Evolutionary conservation across 2,888 invertebrate species (phyloP).

Genomic region (Cyclophora punctaria): DNA sequence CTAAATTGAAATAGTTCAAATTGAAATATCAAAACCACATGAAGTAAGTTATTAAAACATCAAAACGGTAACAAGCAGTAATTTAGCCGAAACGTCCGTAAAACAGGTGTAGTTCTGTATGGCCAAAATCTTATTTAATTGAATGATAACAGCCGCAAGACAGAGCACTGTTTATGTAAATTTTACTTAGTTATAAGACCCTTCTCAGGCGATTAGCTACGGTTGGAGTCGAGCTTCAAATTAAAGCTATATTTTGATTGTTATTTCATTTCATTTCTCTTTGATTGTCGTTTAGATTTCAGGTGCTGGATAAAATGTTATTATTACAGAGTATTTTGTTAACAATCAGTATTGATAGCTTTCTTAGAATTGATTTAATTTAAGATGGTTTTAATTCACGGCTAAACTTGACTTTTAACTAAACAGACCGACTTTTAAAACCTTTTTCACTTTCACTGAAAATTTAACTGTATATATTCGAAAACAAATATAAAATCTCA

Average conservation of each 20-base stretch:
- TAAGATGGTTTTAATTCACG: too few relatives aligned
- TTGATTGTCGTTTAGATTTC: slow-evolving; percentile 16
- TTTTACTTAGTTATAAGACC: slow-evolving; percentile 61
- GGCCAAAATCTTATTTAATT: slow-evolving; percentile 68
- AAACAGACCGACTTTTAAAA: too few relatives aligned
- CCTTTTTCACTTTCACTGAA: too few relatives aligned
- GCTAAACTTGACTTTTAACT: too few relatives aligned
- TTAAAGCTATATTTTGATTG: slow-evolving; percentile 40
- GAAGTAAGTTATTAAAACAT: slow-evolving; percentile 11
- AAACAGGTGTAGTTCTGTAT: slow-evolving; percentile 55
- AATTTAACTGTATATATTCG: too few relatives aligned
- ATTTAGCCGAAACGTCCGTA: slow-evolving; percentile 17
- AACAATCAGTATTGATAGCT: too few relatives aligned
- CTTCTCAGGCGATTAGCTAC: slow-evolving; percentile 50
- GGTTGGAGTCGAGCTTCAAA: slow-evolving; percentile 18
- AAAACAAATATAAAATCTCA: neutral
- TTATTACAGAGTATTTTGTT: neutral
- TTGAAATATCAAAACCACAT: slow-evolving; percentile 5
- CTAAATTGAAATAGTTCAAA: neutral
- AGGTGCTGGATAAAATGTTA: slow-evolving; percentile 5
- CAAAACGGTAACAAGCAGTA: slow-evolving; percentile 15
- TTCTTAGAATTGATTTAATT: too few relatives aligned
- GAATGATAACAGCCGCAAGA: slow-evolving; percentile 72
- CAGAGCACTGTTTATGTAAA: slow-evolving; percentile 65
- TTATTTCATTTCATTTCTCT: slow-evolving; percentile 39